phyloP scores from a whole-genome alignment of 2,888 invertebrate genomes.

The Temnothorax ravouxi region DNA sequence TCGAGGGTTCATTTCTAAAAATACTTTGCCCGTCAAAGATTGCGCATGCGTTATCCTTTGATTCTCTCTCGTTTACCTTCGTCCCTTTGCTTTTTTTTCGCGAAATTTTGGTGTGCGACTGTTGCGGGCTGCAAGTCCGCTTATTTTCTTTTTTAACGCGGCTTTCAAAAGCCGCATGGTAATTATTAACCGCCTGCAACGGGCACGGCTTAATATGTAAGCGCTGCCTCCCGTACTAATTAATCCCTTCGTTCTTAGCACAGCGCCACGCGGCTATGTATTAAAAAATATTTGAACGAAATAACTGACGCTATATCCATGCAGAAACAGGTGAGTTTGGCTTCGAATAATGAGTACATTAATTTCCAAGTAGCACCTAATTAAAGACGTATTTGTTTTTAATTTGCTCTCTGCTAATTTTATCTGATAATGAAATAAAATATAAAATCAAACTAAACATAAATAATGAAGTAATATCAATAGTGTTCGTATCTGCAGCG shows the following conservation, averaged over 20 bases:
- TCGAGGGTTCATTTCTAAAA: constrained; percentile 57
- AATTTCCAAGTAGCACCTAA: constrained; percentile 30
- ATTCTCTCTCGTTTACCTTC: constrained; percentile 32
- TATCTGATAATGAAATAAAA: not conserved
- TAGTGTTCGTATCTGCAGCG: not conserved
- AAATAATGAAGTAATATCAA: not conserved
- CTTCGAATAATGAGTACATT: constrained; percentile 18
- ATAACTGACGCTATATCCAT: not conserved
- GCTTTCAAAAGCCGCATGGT: constrained; percentile 25
- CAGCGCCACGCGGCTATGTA: not conserved
- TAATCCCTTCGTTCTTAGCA: constrained; percentile 36
- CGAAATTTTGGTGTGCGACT: constrained; percentile 37
- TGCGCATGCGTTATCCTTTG: constrained; percentile 56
- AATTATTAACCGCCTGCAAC: constrained; percentile 38
- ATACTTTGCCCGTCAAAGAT: constrained; percentile 55
- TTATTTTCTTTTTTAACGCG: constrained; percentile 5
- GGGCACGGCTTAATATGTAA: constrained; percentile 12
- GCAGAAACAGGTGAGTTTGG: not conserved
- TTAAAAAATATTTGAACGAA: constrained; percentile 37
- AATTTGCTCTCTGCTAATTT: constrained; percentile 2
- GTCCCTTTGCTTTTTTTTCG: constrained; percentile 24
- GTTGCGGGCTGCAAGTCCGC: constrained; percentile 10
- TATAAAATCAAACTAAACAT: not conserved
- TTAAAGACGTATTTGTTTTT: constrained; percentile 29
- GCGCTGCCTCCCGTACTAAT: constrained; percentile 37